Percentiles rank a stretch among this genome's conserved stretches.
Evolutionary conservation across 2,888 invertebrate species (phyloP).

Genomic region (Lasioglossum zephyrum): DNA sequence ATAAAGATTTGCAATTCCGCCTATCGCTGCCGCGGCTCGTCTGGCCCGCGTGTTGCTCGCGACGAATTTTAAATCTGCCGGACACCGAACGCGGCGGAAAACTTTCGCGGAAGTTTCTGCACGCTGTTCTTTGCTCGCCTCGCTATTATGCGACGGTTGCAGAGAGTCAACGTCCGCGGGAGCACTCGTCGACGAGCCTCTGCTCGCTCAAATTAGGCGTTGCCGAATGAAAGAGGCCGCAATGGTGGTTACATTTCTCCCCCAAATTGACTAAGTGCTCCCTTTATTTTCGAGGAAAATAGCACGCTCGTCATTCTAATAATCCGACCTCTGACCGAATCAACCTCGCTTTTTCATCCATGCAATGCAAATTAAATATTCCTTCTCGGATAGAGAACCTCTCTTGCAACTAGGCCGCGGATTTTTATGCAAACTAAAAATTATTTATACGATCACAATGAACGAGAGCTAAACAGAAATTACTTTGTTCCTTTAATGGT

Average conservation of each 20-base stretch:
- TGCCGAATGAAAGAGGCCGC: background rate
- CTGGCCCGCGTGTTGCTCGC: conserved; percentile 9
- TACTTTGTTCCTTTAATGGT: too few relatives aligned
- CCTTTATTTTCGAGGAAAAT: background rate
- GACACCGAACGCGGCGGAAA: conserved; percentile 39
- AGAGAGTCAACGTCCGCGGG: background rate
- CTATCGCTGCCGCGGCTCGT: background rate
- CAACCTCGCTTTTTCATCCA: background rate
- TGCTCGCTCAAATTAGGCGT: conserved; percentile 8
- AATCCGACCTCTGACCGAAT: background rate
- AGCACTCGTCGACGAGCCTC: background rate
- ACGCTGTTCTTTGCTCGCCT: background rate
- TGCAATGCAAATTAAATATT: background rate
- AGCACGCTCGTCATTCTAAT: background rate
- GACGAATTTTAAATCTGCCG: conserved; percentile 55
- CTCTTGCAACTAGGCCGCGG: background rate
- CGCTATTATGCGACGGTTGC: conserved; percentile 18
- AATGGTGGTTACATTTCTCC: background rate
- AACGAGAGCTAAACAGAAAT: background rate
- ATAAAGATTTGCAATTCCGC: conserved; percentile 62
- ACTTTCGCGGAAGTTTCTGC: conserved; percentile 41
- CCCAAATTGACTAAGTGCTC: background rate
- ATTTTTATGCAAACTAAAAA: background rate
- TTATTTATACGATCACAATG: too few relatives aligned
- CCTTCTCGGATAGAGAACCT: background rate